These are phyloP conservation scores for Zosterops japonicus DNA, from an alignment of 2,113 vertebrate species.

Conservation along the genomic window DNA sequence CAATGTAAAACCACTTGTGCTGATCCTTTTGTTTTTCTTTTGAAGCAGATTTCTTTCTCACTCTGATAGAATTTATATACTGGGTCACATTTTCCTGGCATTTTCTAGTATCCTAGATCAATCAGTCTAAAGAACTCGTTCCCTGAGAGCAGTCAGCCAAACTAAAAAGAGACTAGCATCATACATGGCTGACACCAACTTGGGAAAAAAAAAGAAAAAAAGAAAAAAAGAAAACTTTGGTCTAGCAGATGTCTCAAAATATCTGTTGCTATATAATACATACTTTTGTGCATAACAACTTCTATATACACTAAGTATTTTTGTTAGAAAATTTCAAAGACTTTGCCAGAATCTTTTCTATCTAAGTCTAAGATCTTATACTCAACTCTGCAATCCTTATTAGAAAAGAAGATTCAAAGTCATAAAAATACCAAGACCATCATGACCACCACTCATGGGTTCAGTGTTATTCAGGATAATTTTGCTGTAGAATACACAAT, in stretches of 20 bases:
- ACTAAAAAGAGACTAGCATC: neutral
- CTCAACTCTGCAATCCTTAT: neutral
- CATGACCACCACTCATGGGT: neutral
- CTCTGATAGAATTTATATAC: neutral
- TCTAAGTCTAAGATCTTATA: neutral
- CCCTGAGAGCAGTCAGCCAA: neutral
- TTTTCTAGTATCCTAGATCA: neutral
- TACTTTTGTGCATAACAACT: neutral
- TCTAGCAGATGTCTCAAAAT: neutral
- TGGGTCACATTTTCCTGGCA: neutral
- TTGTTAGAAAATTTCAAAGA: neutral
- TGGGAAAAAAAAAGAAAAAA: no score
- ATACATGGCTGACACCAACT: neutral
- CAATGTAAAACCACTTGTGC: neutral
- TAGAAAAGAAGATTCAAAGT: neutral
- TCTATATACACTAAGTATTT: neutral
- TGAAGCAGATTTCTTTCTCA: neutral
- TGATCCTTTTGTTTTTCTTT: neutral
- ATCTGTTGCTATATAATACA: neutral
- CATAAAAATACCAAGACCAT: neutral
- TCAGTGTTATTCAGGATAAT: neutral
- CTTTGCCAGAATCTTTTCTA: neutral
- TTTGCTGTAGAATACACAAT: neutral
- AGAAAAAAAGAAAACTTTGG: neutral
- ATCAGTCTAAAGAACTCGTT: neutral